Base-by-base conservation (phyloP, 2,888 invertebrate species). In the Scaptodrosophila latifasciaeformis region DNA sequence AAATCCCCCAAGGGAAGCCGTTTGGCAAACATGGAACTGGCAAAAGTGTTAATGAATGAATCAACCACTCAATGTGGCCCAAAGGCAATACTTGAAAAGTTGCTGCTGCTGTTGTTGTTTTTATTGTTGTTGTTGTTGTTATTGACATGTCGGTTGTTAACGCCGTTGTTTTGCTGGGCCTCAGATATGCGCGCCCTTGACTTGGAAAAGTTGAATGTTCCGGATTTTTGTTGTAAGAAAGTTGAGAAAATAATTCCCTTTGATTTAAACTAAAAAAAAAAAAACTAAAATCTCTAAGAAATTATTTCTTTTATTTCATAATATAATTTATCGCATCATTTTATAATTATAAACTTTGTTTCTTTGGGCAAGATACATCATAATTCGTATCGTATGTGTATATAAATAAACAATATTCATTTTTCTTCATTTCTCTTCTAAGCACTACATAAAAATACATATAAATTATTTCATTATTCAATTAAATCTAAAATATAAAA, bases 311-410 rank as follows among this genome's bases (percentile, higher is more conserved):
- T 24, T 7, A 5, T 24, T 24, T 24, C n/a, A n/a, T 24, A 3
- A 7, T 24, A 5, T 24, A 24, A 5, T 24, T 24, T 3, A 24
- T 3, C 24, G 69, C 78, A 56, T 65, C 75, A 24, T 24, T 62
- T 62, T 59, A 62, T 69, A 79, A 66, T 54, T 31, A 72, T 69
- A 67, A 64, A 71, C 74, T 57, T 65, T 81, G 82, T 81, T n/a
- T 83, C 83, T 83, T 83, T 83, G 83, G 83, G 83, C 85, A 83
- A 83, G 85, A 83, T 70, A 79, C 82, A 75, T 74, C 80, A 66
- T 69, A 48, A 59, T 24, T 24, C 24, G 24, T 24, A 24, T 24
- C 4, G 3, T 24, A 5, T 24, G 24, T 58, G 57, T 68, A 64
- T 58, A 65, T 66, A 64, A 64, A 62, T 80, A 59, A 81, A 48